Base-by-base conservation (phyloP, 2,113 vertebrate species). In the Chrysemys picta region DNA sequence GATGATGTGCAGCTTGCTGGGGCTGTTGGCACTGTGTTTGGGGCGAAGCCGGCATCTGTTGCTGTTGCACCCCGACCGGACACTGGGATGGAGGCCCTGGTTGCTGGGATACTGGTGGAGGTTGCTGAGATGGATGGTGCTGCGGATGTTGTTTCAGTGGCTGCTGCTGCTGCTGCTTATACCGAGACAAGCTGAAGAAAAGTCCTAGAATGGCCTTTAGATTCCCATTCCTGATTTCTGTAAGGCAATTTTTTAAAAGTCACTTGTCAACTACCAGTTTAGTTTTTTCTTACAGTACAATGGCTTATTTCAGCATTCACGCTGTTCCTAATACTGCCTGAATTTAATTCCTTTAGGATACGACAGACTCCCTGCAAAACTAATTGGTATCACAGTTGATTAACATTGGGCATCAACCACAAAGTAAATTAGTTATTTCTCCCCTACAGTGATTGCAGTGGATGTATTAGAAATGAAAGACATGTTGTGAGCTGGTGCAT, bases 211-310 rank as follows among this genome's bases (percentile, higher is more conserved):
- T 99, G 96, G 99, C 99, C 98, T 99, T 99, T 93, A 99, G 98
- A 98, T 99, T 99, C 84, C 99, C 99, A 99, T 99, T 99, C 56
- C 99, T 98, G 96, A 99, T 99, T 97, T 99, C 99, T 99, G 99
- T 1, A 98, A 99, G 94, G 96, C 94, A 98, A 97, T 1, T 27
- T 16, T 38, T 11, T 27, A 95, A 75, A 95, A 96, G 86, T 94
- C 47, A 76, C 59, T 86, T 0, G 9, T 94, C 80, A 93, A 82
- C 3, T 82, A 24, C 1, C 22, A 3, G 35, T 8, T 2, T 3
- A 21, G 10, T 35, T 87, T 25, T 75, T 82, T 2, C 10, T 1
- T 4, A 38, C 17, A 8, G 8, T 0, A 6, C 49, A n/a, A 27
- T 0, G 2, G 80, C 47, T 87, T 59, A 65, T 38, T 75, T 54